A percentile compares a stretch with the other conserved stretches of the same genome.
Evolutionary conservation across 2,113 vertebrate species (phyloP).

Genomic region (Amblyopsis rosae): DNA sequence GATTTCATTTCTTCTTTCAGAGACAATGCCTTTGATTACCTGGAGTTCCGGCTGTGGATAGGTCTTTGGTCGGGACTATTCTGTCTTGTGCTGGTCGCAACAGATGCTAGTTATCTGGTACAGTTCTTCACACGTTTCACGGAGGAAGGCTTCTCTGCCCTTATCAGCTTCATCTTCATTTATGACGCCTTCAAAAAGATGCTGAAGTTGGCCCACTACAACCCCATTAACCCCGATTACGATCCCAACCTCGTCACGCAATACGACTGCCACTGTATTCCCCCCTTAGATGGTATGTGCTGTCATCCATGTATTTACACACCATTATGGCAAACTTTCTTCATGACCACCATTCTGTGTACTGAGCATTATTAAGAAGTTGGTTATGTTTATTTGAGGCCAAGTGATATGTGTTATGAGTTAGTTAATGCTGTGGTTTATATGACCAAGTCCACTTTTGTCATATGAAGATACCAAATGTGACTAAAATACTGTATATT

Average conservation of each 20-base stretch:
- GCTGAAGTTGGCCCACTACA: conserved; percentile 89
- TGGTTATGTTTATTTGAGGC: neutral
- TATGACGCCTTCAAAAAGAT: conserved; percentile 99
- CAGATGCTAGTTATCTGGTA: conserved; percentile 94
- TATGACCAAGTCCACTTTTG: neutral
- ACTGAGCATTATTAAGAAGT: too few relatives aligned
- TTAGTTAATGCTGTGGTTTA: conserved; percentile 6
- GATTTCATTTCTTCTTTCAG: conserved; percentile 63
- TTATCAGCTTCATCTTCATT: conserved; percentile 99
- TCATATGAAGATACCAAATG: conserved; percentile 33
- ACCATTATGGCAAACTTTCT: neutral
- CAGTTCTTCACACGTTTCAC: conserved; percentile 98
- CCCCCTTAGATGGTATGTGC: conserved; percentile 58
- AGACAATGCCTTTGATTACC: conserved; percentile 90
- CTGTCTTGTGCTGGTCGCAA: conserved; percentile 90
- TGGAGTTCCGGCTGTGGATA: conserved; percentile 98
- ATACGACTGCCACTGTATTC: conserved; percentile 85
- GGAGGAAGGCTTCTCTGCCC: conserved; percentile 92
- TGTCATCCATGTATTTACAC: neutral
- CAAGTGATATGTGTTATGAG: neutral
- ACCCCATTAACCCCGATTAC: conserved; percentile 86
- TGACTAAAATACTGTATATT: conserved; percentile 10
- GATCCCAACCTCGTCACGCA: conserved; percentile 80
- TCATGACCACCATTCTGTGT: too few relatives aligned
- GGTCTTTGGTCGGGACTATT: conserved; percentile 92